phyloP scores from a whole-genome alignment of 2,113 vertebrate genomes.

The Platichthys stellatus region DNA sequence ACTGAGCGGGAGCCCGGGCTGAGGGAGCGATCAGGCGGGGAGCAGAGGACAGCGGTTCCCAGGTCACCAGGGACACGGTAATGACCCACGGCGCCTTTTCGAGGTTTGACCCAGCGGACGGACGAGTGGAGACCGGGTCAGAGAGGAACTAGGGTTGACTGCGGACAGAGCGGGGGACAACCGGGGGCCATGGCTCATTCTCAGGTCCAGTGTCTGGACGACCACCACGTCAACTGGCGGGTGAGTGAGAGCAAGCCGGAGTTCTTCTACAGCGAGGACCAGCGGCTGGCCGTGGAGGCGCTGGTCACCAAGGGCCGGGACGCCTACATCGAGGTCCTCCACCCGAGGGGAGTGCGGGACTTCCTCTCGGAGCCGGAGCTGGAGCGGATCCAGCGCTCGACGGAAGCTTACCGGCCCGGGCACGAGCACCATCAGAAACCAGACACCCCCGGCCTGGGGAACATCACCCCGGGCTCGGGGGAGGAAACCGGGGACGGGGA shows the following conservation, averaged over 20 bases:
- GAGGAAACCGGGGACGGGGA: slow-evolving; percentile 72
- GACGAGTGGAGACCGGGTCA: slow-evolving; percentile 34
- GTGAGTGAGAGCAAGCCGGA: slow-evolving; percentile 93
- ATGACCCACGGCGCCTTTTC: not conserved
- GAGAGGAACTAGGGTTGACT: slow-evolving; percentile 1
- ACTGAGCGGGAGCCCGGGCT: slow-evolving; percentile 4
- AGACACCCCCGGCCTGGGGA: slow-evolving; percentile 45
- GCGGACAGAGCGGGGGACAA: not conserved
- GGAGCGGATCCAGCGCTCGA: slow-evolving; percentile 77
- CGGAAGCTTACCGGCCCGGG: slow-evolving; percentile 89
- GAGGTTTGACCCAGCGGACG: slow-evolving; percentile 34
- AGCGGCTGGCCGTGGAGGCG: slow-evolving; percentile 90
- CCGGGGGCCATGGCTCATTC: slow-evolving; percentile 87
- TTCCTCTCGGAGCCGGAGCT: slow-evolving; percentile 94
- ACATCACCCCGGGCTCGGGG: slow-evolving; percentile 55
- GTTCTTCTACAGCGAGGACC: slow-evolving; percentile 97
- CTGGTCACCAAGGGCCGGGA: slow-evolving; percentile 84
- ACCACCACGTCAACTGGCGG: slow-evolving; percentile 95
- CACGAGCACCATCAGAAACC: slow-evolving; percentile 79
- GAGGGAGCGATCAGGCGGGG: too few relatives aligned
- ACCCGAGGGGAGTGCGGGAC: slow-evolving; percentile 83
- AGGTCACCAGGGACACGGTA: not conserved
- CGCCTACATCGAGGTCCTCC: slow-evolving; percentile 85
- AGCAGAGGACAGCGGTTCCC: too few relatives aligned
- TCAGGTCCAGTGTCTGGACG: slow-evolving; percentile 94